These are phyloP conservation scores for Dissostichus mawsoni DNA, from an alignment of 2,113 vertebrate species.

Conservation along the genomic window DNA sequence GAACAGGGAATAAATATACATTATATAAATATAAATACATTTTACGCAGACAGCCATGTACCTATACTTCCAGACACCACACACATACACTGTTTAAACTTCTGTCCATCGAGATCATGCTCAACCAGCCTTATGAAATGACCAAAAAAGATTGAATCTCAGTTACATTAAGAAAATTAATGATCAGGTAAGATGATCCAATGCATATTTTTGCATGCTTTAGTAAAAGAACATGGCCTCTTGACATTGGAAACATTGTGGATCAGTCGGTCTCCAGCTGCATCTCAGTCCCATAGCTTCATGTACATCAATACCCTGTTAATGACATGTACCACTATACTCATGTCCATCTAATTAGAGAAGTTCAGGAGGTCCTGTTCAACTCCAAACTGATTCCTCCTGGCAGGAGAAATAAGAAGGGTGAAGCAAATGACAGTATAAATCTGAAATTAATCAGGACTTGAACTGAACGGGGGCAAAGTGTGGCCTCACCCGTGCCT, in stretches of 20 bases:
- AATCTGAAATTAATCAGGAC: conserved; percentile 81
- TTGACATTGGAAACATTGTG: conserved; percentile 35
- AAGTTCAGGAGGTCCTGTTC: conserved; percentile 67
- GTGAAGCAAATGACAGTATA: conserved; percentile 66
- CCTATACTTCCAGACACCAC: conserved; percentile 12
- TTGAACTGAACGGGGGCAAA: conserved; percentile 61
- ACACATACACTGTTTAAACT: not conserved
- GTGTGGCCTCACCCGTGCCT: conserved; percentile 25
- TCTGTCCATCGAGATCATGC: conserved; percentile 1
- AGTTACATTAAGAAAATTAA: conserved; percentile 27
- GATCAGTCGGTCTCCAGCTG: conserved; percentile 48
- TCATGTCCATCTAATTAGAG: conserved; percentile 77
- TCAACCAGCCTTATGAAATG: conserved; percentile 16
- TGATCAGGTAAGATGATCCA: conserved; percentile 33
- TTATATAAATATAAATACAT: too few species aligned
- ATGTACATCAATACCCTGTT: conserved; percentile 68
- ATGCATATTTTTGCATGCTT: conserved; percentile 67
- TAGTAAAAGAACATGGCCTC: conserved; percentile 45
- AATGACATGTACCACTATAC: conserved; percentile 66
- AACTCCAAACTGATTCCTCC: conserved; percentile 60
- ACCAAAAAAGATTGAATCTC: conserved; percentile 48
- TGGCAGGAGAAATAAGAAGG: conserved; percentile 68
- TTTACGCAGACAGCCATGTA: not conserved
- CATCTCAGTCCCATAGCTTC: conserved; percentile 53
- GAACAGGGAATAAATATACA: too few species aligned